Base-by-base conservation (phyloP, 2,888 invertebrate species). In the Ochropleura leucogaster region DNA sequence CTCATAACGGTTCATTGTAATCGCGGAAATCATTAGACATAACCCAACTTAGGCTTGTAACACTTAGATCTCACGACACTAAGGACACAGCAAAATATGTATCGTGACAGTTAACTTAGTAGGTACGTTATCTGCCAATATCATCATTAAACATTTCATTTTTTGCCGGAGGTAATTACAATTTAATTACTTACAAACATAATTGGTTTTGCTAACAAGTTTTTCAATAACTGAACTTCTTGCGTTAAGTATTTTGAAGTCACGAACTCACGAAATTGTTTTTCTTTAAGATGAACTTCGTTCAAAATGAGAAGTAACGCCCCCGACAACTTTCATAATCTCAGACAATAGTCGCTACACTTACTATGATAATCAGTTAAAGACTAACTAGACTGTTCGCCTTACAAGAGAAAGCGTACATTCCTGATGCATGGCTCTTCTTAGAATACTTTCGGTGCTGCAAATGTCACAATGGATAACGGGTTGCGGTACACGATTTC, bases 381-480 rank as follows among this genome's bases (percentile, higher is more conserved):
- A 92, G 89, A 92, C 89, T 92, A 92, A 93, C 93, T 92, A 92
- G 91, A 91, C 90, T 92, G 95, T 92, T 94, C 95, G 89, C 93
- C 92, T 94, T 90, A 88, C 88, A 93, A 92, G 95, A 93, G 96
- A 96, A 96, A 96, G 96, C 91, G 91, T 88, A 90, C 89, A 89
- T 90, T 91, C 88, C 89, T 90, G 90, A 90, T 92, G 90, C 91
- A 92, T 88, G 90, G 85, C 89, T 90, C 92, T 95, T 96, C 96
- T 95, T 88, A 91, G 96, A 95, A 96, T 90, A 92, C 93, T 94
- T 93, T 95, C 93, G 87, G 91, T 90, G 88, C 86, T 93, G 90
- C 92, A 93, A 95, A 95, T 95, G 93, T 92, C 92, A 95, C 95
- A 95, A 95, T 96, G 94, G 91, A 89, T 94, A 94, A 94, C 93